Evolutionary conservation across 2,888 invertebrate genomes (phyloP).

Genomic region (Nemoura dubitans): DNA sequence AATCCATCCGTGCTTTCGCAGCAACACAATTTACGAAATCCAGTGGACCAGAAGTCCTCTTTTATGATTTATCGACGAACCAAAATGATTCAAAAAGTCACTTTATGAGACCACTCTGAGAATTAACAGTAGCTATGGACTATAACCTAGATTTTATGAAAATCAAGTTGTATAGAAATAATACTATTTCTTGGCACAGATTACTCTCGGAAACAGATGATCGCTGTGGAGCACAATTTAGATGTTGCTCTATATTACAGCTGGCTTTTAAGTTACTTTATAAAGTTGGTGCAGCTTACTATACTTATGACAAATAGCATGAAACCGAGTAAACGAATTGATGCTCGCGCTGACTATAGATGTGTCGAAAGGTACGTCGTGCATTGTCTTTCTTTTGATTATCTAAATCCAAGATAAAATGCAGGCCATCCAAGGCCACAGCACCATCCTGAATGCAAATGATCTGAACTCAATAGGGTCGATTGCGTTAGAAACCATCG

Average conservation of each 20-base stretch:
- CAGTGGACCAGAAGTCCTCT: conserved; percentile 4
- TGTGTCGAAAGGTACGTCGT: background rate
- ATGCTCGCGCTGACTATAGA: background rate
- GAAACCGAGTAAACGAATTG: background rate
- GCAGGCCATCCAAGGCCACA: background rate
- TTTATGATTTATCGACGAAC: background rate
- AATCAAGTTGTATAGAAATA: background rate
- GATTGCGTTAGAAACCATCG: background rate
- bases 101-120: background rate
- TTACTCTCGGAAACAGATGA: background rate
- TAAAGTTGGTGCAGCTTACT: background rate
- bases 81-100: background rate
- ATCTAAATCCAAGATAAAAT: background rate
- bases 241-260: background rate
- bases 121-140: background rate
- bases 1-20: background rate
- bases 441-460: background rate
- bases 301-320: background rate
- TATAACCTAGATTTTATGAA: background rate
- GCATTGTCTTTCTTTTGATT: background rate
- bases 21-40: background rate
- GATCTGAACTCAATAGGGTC: background rate
- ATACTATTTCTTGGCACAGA: background rate
- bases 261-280: background rate
- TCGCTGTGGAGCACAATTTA: background rate